Percentiles rank a stretch among this genome's conserved stretches.
Conservation (phyloP, 2,888 invertebrate genomes). For the Belgica antarctica region DNA sequence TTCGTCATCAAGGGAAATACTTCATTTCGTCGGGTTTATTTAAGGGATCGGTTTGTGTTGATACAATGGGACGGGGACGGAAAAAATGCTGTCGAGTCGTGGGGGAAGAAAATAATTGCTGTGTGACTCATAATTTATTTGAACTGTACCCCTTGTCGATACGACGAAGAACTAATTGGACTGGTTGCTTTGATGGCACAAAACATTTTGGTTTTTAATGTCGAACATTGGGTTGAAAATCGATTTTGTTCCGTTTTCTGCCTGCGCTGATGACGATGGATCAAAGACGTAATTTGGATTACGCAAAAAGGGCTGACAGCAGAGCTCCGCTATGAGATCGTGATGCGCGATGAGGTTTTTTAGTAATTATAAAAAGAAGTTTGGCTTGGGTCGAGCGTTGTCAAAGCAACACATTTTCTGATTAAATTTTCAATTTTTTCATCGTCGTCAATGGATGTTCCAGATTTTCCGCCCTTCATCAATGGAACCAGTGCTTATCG, state of each 20-base stretch:
- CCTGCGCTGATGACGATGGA: too few species aligned
- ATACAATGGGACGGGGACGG: too few species aligned
- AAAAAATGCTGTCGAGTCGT: neutral
- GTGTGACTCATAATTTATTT: constrained; percentile 31
- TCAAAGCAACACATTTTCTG: too few species aligned
- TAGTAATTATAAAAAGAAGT: neutral
- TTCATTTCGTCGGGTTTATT: neutral
- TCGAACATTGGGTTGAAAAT: neutral
- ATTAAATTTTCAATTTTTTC: too few species aligned
- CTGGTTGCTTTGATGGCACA: neutral
- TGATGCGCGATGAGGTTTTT: neutral
- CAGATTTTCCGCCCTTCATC: too few species aligned
- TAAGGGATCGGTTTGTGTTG: constrained; percentile 26
- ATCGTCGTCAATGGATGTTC: too few species aligned
- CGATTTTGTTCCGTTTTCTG: too few species aligned
- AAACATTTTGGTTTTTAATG: constrained; percentile 3
- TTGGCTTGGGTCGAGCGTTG: too few species aligned
- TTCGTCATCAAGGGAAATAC: constrained; percentile 16
- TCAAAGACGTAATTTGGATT: neutral
- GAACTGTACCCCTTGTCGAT: constrained; percentile 21
- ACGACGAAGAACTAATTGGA: constrained; percentile 1
- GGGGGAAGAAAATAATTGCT: constrained; percentile 14
- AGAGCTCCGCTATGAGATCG: neutral
- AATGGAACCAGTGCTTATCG: too few species aligned
- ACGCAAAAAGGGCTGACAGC: neutral